Conservation (phyloP, 2,113 vertebrate genomes). For the Anarrhichthys ocellatus region DNA sequence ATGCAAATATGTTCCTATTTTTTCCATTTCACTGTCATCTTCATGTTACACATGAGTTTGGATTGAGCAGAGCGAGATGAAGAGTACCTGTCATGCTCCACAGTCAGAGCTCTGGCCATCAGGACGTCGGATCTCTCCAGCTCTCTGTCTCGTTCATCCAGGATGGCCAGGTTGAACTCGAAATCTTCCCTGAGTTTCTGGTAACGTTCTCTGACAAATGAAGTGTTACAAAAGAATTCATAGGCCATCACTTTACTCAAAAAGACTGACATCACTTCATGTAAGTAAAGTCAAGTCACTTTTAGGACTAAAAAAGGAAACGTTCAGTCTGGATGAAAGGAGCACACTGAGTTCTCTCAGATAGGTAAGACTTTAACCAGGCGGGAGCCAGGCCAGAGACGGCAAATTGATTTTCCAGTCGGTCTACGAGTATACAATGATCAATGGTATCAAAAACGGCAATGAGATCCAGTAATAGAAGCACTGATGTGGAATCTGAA, state of each 20-base stretch:
- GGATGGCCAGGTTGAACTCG: constrained; percentile 82
- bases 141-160: constrained; percentile 86
- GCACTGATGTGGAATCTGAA: background rate
- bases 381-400: background rate
- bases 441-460: background rate
- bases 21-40: background rate
- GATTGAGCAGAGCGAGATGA: background rate
- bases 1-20: background rate
- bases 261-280: background rate
- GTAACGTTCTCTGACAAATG: constrained; percentile 70
- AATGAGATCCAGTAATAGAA: background rate
- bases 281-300: background rate
- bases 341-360: too few relatives aligned
- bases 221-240: background rate
- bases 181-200: constrained; percentile 84
- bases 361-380: background rate
- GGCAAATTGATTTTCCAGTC: background rate
- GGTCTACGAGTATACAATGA: background rate
- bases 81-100: constrained; percentile 72
- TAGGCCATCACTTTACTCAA: background rate
- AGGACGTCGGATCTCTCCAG: constrained; percentile 80
- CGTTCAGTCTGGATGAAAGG: too few relatives aligned
- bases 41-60: background rate
- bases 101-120: constrained; percentile 61
- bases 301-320: background rate